A percentile compares a stretch with the other conserved stretches of the same genome.
phyloP scores from a whole-genome alignment of 2,888 invertebrate species.

The Sinodicranocentrus sp. region DNA sequence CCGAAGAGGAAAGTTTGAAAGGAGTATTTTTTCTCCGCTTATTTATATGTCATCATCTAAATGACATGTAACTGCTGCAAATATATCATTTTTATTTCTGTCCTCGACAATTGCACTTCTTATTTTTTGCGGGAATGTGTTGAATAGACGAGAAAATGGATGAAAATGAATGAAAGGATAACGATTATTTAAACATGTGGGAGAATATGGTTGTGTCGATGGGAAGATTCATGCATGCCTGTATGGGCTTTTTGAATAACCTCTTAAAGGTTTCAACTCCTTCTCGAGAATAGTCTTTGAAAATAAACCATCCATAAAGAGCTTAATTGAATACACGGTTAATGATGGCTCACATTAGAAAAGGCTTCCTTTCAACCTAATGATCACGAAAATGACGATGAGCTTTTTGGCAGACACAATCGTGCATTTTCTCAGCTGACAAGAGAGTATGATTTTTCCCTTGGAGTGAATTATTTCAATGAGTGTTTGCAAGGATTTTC shows the following conservation, averaged over 20 bases:
- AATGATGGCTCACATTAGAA: slow-evolving; percentile 64
- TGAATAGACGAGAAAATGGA: too few relatives aligned
- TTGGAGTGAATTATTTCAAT: too few relatives aligned
- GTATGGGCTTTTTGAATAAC: slow-evolving; percentile 7
- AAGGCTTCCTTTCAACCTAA: slow-evolving; percentile 43
- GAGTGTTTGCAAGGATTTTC: too few relatives aligned
- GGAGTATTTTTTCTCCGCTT: slow-evolving; percentile 10
- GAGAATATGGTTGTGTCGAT: slow-evolving; percentile 24
- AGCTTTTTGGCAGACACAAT: slow-evolving; percentile 58
- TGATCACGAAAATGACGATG: slow-evolving; percentile 48
- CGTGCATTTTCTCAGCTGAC: slow-evolving; percentile 23
- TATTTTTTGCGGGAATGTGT: too few relatives aligned
- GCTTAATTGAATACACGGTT: slow-evolving; percentile 64
- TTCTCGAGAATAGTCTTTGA: slow-evolving; percentile 46
- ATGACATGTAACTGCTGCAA: slow-evolving; percentile 46
- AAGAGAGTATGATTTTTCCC: too few relatives aligned
- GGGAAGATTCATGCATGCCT: background rate
- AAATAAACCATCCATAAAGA: slow-evolving; percentile 65
- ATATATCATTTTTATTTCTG: slow-evolving; percentile 44
- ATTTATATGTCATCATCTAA: slow-evolving; percentile 47
- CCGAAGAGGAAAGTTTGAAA: slow-evolving; percentile 38
- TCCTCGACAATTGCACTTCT: background rate
- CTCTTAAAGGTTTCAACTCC: background rate
- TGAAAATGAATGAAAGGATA: too few relatives aligned
- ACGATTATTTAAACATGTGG: slow-evolving; percentile 15